Evolutionary conservation across 1,140 invertebrate species (phyloP), one percentile per base, ranked within the genome.

Genomic region (Diachasma alloeum): DNA sequence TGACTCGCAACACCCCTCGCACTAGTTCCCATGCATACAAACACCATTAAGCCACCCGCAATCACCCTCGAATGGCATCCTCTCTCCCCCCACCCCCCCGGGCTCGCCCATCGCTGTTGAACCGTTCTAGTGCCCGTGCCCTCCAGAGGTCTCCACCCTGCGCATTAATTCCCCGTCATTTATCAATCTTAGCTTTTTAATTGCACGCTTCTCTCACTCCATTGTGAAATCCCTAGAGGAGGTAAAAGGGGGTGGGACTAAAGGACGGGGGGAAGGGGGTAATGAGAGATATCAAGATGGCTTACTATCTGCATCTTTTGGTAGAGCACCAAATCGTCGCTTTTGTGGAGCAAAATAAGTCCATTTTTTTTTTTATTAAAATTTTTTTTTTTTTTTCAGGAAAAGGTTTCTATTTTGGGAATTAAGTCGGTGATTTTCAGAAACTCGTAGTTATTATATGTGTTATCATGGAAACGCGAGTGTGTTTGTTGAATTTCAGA

Each of bases 131-230:
- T 37, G 66, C 48, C 56, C 66, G 72, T 66, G 75, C 39, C 53
- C 75, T 80, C 74, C 77, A 24, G 74, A 77, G 66, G 46, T 80
- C 78, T 78, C 72, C 75, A 79, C 46, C 74, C 78, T 78, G 74
- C 72, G 81, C 83, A 85, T 87, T 86, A 88, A 88, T 88, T 87
- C 85, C 78, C 81, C 82, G 85, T 87, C 87, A 86, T 89, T 87
- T 87, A 87, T 89, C 87, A 89, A 89, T 88, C 86, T 87, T 89
- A 87, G 83, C 83, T 87, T 88, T 88, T 87, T 86, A 89, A 88
- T 88, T 87, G 85, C 86, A 81, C 81, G 79, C 79, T 76, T 80
- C 74, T 82, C 75, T 78, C 75, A 56, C 63, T 76, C 76, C 75
- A 72, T 59, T 48, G 71, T 75, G 74, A 74, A 73, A 56, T 72